Conservation (phyloP, 2,113 vertebrate genomes). For the Epinephelus fuscoguttatus region DNA sequence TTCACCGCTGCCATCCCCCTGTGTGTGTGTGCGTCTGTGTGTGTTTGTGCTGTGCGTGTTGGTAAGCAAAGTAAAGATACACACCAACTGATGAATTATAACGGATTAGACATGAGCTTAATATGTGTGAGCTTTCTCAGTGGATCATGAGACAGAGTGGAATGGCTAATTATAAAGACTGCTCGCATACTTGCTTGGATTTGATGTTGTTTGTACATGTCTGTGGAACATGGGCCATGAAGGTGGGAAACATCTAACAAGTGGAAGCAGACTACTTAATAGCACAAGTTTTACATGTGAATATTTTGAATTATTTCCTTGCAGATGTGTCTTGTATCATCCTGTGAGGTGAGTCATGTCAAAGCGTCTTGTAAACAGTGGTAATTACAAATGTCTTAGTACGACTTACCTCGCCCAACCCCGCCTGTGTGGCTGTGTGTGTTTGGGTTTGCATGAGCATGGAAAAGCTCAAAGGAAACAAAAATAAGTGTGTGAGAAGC, state of each 20-base stretch:
- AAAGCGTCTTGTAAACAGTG: constrained; percentile 3
- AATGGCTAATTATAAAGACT: constrained; percentile 29
- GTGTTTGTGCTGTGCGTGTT: background rate
- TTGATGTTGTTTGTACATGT: constrained; percentile 12
- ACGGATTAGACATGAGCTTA: constrained; percentile 44
- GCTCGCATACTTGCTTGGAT: background rate
- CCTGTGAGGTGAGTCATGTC: background rate
- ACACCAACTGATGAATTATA: constrained; percentile 32
- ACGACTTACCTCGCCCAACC: background rate
- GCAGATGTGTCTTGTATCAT: background rate
- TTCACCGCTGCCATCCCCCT: background rate
- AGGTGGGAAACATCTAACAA: constrained; percentile 3
- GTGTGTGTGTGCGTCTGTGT: background rate
- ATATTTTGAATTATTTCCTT: background rate
- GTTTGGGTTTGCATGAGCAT: background rate
- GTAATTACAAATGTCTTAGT: background rate
- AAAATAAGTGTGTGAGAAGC: constrained; percentile 21
- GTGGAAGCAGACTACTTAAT: constrained; percentile 3
- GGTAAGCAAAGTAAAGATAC: background rate
- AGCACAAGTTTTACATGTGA: background rate
- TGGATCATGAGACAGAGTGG: constrained; percentile 27
- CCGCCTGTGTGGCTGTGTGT: background rate
- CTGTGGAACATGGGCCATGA: background rate
- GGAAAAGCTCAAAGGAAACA: constrained; percentile 31
- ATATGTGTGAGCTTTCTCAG: constrained; percentile 21